phyloP scores from a whole-genome alignment of 2,888 invertebrate genomes.

The Erebia ligea region DNA sequence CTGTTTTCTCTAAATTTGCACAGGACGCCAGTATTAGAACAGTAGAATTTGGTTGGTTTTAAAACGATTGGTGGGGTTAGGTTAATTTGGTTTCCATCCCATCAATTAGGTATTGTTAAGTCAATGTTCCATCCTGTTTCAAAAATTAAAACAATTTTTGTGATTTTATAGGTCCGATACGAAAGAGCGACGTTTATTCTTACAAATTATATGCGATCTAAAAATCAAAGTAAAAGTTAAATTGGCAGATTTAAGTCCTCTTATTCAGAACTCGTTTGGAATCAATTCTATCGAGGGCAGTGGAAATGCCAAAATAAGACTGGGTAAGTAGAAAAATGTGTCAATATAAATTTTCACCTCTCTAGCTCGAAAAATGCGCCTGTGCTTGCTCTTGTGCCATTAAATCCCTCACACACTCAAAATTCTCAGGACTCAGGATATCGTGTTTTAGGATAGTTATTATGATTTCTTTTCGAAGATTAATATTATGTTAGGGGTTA shows the following conservation, averaged over 20 bases:
- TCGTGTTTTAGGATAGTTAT: too few species aligned
- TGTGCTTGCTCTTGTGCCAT: too few species aligned
- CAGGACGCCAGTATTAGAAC: background rate
- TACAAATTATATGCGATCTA: constrained; percentile 51
- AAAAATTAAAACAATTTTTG: background rate
- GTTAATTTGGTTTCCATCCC: too few species aligned
- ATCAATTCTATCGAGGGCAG: constrained; percentile 47
- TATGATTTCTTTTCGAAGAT: too few species aligned
- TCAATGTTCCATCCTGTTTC: too few species aligned
- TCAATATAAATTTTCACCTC: background rate
- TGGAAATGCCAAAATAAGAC: constrained; percentile 50
- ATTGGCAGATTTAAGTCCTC: constrained; percentile 41
- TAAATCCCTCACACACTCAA: too few species aligned
- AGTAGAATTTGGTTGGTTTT: too few species aligned
- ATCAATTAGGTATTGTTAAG: too few species aligned
- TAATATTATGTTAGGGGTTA: too few species aligned
- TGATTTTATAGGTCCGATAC: constrained; percentile 48
- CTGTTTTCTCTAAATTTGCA: background rate
- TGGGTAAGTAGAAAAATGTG: constrained; percentile 45
- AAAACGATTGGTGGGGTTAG: too few species aligned
- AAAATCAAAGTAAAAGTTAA: constrained; percentile 51
- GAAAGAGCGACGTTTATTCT: constrained; percentile 44
- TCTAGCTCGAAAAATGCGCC: background rate
- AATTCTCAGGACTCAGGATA: too few species aligned
- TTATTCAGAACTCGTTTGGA: constrained; percentile 46